These are phyloP conservation scores for Mesembrinibis cayennensis DNA, from an alignment of 2,113 vertebrate species.

Conservation along the genomic window DNA sequence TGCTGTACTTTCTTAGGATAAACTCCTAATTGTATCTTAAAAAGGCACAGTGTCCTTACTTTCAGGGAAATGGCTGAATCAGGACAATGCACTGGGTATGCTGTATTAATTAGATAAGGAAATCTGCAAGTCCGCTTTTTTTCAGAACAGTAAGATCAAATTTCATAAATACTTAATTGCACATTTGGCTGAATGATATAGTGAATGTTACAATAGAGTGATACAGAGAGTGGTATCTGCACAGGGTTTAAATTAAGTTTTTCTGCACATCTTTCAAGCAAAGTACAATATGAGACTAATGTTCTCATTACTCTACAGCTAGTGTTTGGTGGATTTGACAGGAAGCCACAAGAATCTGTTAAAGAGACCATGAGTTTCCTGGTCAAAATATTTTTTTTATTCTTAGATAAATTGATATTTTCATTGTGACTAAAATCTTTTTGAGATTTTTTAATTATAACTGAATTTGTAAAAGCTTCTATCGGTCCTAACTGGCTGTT, in stretches of 20 bases:
- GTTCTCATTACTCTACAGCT: background rate
- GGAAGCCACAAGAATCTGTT: background rate
- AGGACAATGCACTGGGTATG: background rate
- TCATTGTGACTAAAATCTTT: background rate
- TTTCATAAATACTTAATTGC: background rate
- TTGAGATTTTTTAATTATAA: background rate
- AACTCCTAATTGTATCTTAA: background rate
- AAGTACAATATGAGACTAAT: background rate
- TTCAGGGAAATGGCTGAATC: background rate
- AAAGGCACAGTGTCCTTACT: background rate
- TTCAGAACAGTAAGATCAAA: background rate
- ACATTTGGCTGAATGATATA: background rate
- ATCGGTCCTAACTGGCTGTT: background rate
- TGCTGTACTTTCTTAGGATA: background rate
- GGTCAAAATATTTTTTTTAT: background rate
- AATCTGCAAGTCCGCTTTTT: background rate
- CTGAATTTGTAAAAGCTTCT: background rate
- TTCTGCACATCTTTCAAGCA: background rate
- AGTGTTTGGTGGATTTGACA: background rate
- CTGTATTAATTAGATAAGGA: background rate
- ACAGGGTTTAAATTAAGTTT: background rate
- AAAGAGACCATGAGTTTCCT: background rate
- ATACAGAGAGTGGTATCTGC: background rate
- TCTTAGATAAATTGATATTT: background rate
- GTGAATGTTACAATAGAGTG: background rate